Evolutionary conservation across 2,113 vertebrate genomes (phyloP).

Genomic region (Corydoras maculifer): DNA sequence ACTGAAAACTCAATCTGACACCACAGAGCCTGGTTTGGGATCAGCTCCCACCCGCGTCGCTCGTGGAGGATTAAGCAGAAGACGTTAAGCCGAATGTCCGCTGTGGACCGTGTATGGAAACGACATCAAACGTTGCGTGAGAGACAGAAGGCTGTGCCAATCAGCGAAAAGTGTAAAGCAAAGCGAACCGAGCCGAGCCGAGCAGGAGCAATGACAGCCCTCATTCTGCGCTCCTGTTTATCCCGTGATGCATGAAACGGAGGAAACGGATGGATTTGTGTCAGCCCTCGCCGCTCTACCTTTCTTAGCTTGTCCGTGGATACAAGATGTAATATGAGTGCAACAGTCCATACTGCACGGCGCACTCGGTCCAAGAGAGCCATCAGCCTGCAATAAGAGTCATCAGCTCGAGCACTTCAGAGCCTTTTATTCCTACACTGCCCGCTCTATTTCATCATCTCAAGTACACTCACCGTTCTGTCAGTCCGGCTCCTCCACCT

Average conservation of each 20-base stretch:
- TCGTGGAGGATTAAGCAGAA: too few relatives aligned
- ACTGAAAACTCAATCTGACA: too few relatives aligned
- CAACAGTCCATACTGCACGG: slow-evolving; percentile 4
- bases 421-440: slow-evolving; percentile 1
- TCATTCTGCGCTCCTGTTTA: slow-evolving; percentile 14
- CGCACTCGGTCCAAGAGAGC: slow-evolving; percentile 8
- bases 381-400: neutral
- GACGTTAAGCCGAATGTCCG: too few relatives aligned
- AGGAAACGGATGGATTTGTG: slow-evolving; percentile 16
- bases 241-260: slow-evolving; percentile 17
- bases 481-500: neutral
- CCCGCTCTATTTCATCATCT: slow-evolving; percentile 1
- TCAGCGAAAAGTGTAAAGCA: too few relatives aligned
- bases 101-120: too few relatives aligned
- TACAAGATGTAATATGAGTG: slow-evolving; percentile 21
- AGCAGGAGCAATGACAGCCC: slow-evolving; percentile 9
- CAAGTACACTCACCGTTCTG: neutral
- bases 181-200: neutral
- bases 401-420: neutral
- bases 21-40: too few relatives aligned
- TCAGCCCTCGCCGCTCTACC: slow-evolving; percentile 9
- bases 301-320: slow-evolving; percentile 3
- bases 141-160: neutral
- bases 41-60: too few relatives aligned
- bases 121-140: neutral